Evolutionary conservation across 1,140 invertebrate genomes (phyloP).

Genomic region (Meteorus sp.): DNA sequence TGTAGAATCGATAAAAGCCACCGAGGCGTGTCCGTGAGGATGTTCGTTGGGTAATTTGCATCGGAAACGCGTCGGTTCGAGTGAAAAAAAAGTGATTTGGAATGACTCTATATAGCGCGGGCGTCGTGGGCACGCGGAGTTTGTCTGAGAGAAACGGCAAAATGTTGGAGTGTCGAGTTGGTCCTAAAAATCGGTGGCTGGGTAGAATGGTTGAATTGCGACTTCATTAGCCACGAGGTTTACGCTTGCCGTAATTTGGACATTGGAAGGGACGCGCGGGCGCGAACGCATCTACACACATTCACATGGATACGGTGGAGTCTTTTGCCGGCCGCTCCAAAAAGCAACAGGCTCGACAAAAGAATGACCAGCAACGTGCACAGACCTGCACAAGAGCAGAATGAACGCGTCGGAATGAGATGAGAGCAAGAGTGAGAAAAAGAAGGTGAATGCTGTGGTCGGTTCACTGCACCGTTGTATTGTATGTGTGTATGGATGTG

Average conservation of each 20-base stretch:
- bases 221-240: conserved; percentile 48
- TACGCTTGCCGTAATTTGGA: conserved; percentile 43
- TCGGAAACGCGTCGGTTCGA: conserved; percentile 2
- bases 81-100: conserved; percentile 8
- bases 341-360: conserved; percentile 40
- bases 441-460: conserved; percentile 24
- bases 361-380: conserved; percentile 39
- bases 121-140: conserved; percentile 35
- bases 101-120: conserved; percentile 26
- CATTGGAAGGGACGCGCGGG: conserved; percentile 22
- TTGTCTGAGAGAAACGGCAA: conserved; percentile 9
- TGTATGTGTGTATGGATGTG: background rate
- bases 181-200: too few relatives aligned
- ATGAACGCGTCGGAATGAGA: conserved; percentile 19
- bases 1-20: too few relatives aligned
- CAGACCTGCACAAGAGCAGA: conserved; percentile 8
- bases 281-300: background rate
- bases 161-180: too few relatives aligned
- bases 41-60: conserved; percentile 9
- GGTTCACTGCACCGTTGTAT: conserved; percentile 13
- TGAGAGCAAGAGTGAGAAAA: conserved; percentile 11
- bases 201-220: conserved; percentile 42
- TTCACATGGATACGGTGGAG: background rate
- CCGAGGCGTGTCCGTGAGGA: background rate
- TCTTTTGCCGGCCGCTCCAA: too few relatives aligned